Conservation (phyloP, 2,888 invertebrate genomes). For the Chaetogeoica ovagalla region DNA sequence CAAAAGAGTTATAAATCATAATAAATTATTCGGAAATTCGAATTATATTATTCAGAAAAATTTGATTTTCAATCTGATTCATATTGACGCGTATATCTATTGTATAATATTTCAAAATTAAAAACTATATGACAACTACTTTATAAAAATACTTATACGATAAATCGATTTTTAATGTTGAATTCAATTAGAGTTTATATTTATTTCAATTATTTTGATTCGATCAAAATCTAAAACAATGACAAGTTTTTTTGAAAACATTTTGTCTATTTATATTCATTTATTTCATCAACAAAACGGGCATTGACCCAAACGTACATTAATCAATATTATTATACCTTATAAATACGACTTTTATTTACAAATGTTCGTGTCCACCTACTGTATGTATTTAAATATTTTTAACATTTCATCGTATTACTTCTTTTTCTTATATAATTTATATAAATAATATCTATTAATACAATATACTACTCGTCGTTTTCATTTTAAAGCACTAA, state of each 20-base stretch:
- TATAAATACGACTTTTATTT: background rate
- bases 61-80: background rate
- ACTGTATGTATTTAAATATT: too few species aligned
- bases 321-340: background rate
- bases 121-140: background rate
- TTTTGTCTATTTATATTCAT: background rate
- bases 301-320: too few species aligned
- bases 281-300: constrained; percentile 6
- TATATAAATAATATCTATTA: too few species aligned
- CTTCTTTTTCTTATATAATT: too few species aligned
- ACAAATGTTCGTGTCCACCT: too few species aligned
- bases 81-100: background rate
- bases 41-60: background rate
- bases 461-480: too few species aligned
- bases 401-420: too few species aligned
- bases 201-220: background rate
- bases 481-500: too few species aligned
- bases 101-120: background rate
- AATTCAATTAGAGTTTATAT: background rate
- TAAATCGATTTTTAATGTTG: background rate
- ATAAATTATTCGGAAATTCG: background rate
- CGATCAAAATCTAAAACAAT: background rate
- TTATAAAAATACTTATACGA: background rate
- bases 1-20: too few species aligned
- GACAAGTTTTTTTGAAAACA: background rate